These are phyloP conservation scores for Archivesica marissinica DNA, from an alignment of 1,140 invertebrate genomes.

Conservation along the genomic window DNA sequence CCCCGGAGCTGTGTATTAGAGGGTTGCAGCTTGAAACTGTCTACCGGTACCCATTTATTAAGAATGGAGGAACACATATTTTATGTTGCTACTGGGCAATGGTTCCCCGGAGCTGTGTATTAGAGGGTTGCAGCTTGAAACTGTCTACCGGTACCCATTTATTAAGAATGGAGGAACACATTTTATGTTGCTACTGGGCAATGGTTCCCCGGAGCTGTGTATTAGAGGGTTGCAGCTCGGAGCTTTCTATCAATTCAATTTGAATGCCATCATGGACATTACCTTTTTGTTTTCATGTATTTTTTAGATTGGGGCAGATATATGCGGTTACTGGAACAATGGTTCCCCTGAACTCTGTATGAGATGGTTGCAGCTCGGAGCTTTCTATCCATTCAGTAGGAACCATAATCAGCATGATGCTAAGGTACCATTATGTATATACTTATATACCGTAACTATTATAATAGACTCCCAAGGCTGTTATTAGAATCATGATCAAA, in stretches of 20 bases:
- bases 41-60: too few relatives aligned
- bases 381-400: slow-evolving; percentile 79
- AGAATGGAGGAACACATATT: too few relatives aligned
- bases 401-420: slow-evolving; percentile 76
- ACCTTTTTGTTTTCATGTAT: neutral
- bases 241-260: slow-evolving; percentile 79
- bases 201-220: slow-evolving; percentile 74
- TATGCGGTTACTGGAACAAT: slow-evolving; percentile 76
- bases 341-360: slow-evolving; percentile 74
- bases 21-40: slow-evolving; percentile 81
- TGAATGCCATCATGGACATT: neutral
- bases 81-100: slow-evolving; percentile 79
- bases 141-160: too few relatives aligned
- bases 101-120: too few relatives aligned
- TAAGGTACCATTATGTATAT: slow-evolving; percentile 51
- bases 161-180: too few relatives aligned
- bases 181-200: slow-evolving; percentile 76
- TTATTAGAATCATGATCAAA: too few relatives aligned
- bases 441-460: slow-evolving; percentile 12
- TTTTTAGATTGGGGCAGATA: slow-evolving; percentile 78
- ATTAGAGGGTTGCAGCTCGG: slow-evolving; percentile 79
- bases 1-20: slow-evolving; percentile 73
- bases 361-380: slow-evolving; percentile 79
- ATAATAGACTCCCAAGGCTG: too few relatives aligned
- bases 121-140: too few relatives aligned